A percentile compares a stretch with the other conserved stretches of the same genome.
Evolutionary conservation across 2,797 vertebrate genomes (phyloP).

Genomic region (Distichodus sexfasciatus): DNA sequence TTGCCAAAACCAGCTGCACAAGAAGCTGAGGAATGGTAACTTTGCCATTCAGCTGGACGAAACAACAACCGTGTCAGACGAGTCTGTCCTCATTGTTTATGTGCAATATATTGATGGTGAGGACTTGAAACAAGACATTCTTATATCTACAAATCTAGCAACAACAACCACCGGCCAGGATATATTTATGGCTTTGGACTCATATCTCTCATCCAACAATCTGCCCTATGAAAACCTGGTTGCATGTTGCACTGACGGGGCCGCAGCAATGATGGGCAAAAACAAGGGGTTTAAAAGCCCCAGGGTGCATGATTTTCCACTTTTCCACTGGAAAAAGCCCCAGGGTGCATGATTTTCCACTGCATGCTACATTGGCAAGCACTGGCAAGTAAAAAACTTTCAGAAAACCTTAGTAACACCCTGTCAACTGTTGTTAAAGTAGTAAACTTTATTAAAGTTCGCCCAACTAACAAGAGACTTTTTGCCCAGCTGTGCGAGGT

Average conservation of each 20-base stretch:
- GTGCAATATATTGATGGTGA: slow-evolving; percentile 1
- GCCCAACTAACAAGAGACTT: slow-evolving; percentile 10
- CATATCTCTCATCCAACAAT: slow-evolving; percentile 18
- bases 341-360: slow-evolving; percentile 10
- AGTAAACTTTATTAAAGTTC: slow-evolving; percentile 37
- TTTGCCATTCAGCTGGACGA: no score
- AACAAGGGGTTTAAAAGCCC: slow-evolving; percentile 43
- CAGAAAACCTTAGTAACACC: slow-evolving; percentile 29
- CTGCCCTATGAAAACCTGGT: slow-evolving; percentile 21
- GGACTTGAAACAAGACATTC: background rate
- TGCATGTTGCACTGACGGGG: slow-evolving; percentile 27
- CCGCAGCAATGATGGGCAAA: slow-evolving; percentile 37
- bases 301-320: no score
- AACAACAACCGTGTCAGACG: no score
- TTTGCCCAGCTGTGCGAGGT: slow-evolving; percentile 36
- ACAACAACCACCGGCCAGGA: background rate
- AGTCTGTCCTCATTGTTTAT: no score
- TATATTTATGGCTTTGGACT: slow-evolving; percentile 25
- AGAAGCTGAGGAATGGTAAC: no score
- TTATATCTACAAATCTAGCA: background rate
- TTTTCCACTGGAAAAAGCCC: slow-evolving; percentile 40
- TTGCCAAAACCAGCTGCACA: no score
- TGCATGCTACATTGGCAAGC: slow-evolving; percentile 29
- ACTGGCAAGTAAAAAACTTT: slow-evolving; percentile 35
- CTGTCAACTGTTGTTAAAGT: slow-evolving; percentile 39